Base-by-base conservation (phyloP, 2,113 vertebrate genomes). In the Acanthisitta chloris region DNA sequence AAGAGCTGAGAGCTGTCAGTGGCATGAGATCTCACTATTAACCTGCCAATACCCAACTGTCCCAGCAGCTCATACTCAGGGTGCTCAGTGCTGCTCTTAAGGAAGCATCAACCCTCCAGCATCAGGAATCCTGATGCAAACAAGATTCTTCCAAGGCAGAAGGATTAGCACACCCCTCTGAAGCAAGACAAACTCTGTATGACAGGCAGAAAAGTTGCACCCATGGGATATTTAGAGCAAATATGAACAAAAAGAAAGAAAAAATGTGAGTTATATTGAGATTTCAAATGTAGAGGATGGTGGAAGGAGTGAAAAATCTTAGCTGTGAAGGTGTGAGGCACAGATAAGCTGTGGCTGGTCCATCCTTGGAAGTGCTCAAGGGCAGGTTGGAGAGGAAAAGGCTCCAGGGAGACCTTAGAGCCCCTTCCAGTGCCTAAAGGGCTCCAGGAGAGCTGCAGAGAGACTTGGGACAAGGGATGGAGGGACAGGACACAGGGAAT, bases 31-130 rank as follows among this genome's bases (percentile, higher is more conserved):
- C 94, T 97, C 97, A 96, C 97, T 97, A 98, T 98, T 94, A 90
- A 97, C 76, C 94, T 97, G 98, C 94, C 97, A 74, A 98, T 98
- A 97, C 46, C 96, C 86, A 81, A 91, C 58, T 96, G 98, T 91
- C 79, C 81, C 15, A 7, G 90, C 55, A 19, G 93, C 49, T 94
- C 96, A 93, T 49, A 66, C 59, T 62, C 86, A 18, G 69, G 16
- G 80, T 78, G 84, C 93, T 96, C 85, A 42, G 62, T 57, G 57
- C 31, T 17, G 54, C 76, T 69, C 42, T 25, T 64, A 4, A 5
- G 91, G 89, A 86, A 95, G 94, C 88, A 52, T 92, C 57, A 67
- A 88, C 90, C 83, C 95, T 70, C 54, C 58, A 7, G 17, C 15
- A 71, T 9, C 72, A 31, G 74, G 72, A 21, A 21, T 24, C 61